Base-by-base conservation (phyloP, 2,888 invertebrate genomes). In the Tenthredo amoena region DNA sequence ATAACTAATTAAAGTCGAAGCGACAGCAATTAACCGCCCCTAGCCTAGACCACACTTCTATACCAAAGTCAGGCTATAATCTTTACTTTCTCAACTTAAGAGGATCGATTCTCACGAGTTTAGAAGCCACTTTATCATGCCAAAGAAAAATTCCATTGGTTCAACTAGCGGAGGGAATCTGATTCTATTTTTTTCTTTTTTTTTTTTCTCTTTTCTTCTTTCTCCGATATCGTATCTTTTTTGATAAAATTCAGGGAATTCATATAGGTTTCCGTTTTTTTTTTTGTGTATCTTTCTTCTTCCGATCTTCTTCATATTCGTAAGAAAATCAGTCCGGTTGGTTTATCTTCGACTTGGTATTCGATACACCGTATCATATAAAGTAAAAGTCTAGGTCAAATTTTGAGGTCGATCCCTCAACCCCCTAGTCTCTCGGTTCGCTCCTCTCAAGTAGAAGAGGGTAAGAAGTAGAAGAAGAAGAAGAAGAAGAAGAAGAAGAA, bases 1-100 rank as follows among this genome's bases (percentile, higher is more conserved):
- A 55, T 55, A 74, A 72, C 84, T 72, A 72, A 72, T 68, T 68
- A 68, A 71, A 74, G 31, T 72, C 10, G 37, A 55, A 58, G 58
- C 43, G 50, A 34, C 31, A 31, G 77, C 77, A 77, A 77, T 77
- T 77, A 77, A 77, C 50, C 26, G 50, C 31, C 50, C 50, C 77
- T 31, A 76, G 55, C 31, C 15, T 77, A 50, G 76, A 12, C 43
- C 7, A 76, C 40, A 47, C 21, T 76, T 47, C 10, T 47, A 40
- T 40, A 37, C 72, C 40, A 68, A 34, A 74, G 12, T 7, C 68
- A 34, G 40, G n/a, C 74, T 74, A 40, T 31, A 15, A 47, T 47
- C 77, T 77, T 55, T 47, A 76, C 6, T 76, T 47, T 43, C 76
- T n/a, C 12, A 43, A 47, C 76, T 18, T 18, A 3, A n/a, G 40